phyloP scores from a whole-genome alignment of 2,113 vertebrate genomes.

The Proteles cristata region DNA sequence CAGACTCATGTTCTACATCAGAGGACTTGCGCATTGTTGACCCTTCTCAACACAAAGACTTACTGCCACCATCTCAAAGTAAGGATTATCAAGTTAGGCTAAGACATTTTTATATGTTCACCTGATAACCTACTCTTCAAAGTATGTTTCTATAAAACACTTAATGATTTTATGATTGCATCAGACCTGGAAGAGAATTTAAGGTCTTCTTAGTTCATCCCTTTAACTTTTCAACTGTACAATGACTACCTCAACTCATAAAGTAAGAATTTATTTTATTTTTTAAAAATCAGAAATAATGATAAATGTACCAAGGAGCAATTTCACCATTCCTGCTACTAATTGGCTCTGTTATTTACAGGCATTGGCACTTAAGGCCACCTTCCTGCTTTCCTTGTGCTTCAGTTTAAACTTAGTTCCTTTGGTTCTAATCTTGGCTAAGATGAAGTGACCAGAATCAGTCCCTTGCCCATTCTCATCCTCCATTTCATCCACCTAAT shows the following conservation, averaged over 20 bases:
- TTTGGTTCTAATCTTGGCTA: not conserved
- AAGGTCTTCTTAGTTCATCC: not conserved
- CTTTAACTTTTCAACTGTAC: not conserved
- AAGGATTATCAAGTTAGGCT: not conserved
- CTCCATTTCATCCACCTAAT: not conserved
- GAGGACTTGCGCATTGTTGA: not conserved
- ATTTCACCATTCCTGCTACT: not conserved
- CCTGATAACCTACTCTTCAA: not conserved
- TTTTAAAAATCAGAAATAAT: not conserved
- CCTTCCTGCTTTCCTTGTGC: not conserved
- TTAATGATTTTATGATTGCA: not conserved
- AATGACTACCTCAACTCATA: not conserved
- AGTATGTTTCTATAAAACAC: not conserved
- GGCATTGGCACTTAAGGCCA: not conserved
- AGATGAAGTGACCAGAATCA: not conserved
- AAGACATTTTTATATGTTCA: not conserved
- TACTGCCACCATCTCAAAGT: not conserved
- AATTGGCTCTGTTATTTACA: not conserved
- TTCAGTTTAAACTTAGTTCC: not conserved
- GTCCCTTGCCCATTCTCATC: not conserved
- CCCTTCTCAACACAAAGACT: not conserved
- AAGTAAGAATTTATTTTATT: not conserved
- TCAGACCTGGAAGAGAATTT: not conserved
- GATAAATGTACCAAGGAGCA: not conserved
- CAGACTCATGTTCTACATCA: not conserved